A percentile compares a stretch with the other conserved stretches of the same genome.
phyloP scores from a whole-genome alignment of 2,113 vertebrate genomes.

The Daboia siamensis region DNA sequence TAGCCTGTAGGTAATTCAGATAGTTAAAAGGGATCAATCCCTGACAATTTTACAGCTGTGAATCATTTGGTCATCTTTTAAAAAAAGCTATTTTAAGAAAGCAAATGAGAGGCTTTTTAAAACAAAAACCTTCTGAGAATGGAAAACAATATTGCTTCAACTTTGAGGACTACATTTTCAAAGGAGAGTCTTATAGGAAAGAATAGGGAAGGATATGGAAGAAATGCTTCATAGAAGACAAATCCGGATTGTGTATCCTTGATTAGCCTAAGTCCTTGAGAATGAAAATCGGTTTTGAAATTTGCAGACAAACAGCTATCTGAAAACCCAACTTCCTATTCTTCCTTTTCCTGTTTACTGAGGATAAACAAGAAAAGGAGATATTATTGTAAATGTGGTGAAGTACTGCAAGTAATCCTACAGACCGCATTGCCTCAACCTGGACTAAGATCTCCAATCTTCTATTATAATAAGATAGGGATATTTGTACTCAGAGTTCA shows the following conservation, averaged over 20 bases:
- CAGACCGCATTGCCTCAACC: background rate
- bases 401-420: background rate
- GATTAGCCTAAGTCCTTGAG: background rate
- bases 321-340: background rate
- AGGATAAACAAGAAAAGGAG: background rate
- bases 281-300: background rate
- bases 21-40: no score
- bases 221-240: background rate
- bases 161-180: background rate
- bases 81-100: background rate
- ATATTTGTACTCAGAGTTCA: background rate
- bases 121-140: background rate
- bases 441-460: background rate
- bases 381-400: background rate
- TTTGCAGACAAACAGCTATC: background rate
- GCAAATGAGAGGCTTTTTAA: background rate
- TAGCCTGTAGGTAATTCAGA: no score
- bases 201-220: background rate
- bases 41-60: background rate
- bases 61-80: background rate
- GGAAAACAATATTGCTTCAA: background rate
- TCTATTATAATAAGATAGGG: background rate
- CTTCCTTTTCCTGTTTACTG: background rate
- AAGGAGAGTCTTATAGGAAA: background rate
- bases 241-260: background rate